Conservation (phyloP, 2,888 invertebrate genomes). For the Polietes domitor region DNA sequence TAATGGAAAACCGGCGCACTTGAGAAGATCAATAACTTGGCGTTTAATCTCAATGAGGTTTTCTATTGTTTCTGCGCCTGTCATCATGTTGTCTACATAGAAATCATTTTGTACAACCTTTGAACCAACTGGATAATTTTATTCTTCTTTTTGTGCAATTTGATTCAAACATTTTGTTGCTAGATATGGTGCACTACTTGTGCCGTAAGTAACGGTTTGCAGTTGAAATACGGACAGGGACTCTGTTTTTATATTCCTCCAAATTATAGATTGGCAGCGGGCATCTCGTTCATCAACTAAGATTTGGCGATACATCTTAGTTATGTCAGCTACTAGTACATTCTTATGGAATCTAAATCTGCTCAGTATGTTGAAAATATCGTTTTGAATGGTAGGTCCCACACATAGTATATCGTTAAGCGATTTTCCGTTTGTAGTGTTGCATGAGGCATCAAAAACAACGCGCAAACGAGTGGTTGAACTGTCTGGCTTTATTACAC, state of each 20-base stretch:
- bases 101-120: constrained; percentile 23
- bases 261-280: constrained; percentile 60
- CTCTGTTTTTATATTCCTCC: constrained; percentile 44
- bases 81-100: constrained; percentile 56
- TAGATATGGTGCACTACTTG: constrained; percentile 54
- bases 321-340: constrained; percentile 54
- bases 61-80: constrained; percentile 42
- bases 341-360: constrained; percentile 54
- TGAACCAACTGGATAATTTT: constrained; percentile 35
- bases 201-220: constrained; percentile 51
- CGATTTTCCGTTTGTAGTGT: constrained; percentile 17
- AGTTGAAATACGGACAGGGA: constrained; percentile 55
- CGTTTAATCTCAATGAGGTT: constrained; percentile 25
- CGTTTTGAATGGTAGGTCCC: constrained; percentile 54
- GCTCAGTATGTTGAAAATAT: constrained; percentile 50
- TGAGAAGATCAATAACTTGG: constrained; percentile 33
- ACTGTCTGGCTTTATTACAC: constrained; percentile 35
- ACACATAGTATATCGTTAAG: constrained; percentile 34
- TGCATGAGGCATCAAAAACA: constrained; percentile 42
- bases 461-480: constrained; percentile 46
- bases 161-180: constrained; percentile 50
- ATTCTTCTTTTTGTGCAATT: constrained; percentile 39
- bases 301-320: constrained; percentile 64
- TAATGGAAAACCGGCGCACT: too few species aligned
- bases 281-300: constrained; percentile 55